These are phyloP conservation scores for Lordiphosa clarofinis DNA, from an alignment of 1,140 invertebrate genomes.

Conservation along the genomic window DNA sequence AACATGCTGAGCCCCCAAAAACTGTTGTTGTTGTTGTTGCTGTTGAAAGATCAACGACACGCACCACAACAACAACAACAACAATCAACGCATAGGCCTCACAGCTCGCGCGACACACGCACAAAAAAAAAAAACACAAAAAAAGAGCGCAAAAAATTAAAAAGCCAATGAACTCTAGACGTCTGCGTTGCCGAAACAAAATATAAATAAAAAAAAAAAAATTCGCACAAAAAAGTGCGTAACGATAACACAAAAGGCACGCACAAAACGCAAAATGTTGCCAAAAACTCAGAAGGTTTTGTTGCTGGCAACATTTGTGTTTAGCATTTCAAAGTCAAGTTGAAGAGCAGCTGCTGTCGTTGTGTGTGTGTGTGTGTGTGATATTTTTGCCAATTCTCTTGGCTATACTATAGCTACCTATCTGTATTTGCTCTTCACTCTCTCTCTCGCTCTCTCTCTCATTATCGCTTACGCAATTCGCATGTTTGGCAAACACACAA, in stretches of 20 bases:
- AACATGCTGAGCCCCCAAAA: slow-evolving; percentile 2
- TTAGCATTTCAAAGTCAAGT: slow-evolving; percentile 70
- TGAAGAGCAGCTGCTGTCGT: slow-evolving; percentile 51
- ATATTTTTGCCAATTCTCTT: slow-evolving; percentile 39
- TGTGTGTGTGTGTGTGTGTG: slow-evolving; percentile 7
- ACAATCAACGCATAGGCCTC: slow-evolving; percentile 43
- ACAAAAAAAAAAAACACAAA: slow-evolving; percentile 51
- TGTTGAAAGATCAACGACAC: slow-evolving; percentile 69
- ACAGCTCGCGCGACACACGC: slow-evolving; percentile 37
- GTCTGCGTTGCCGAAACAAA: slow-evolving; percentile 11
- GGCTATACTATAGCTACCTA: background rate
- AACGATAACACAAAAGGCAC: slow-evolving; percentile 30
- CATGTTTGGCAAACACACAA: slow-evolving; percentile 68
- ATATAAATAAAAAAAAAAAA: slow-evolving; percentile 12
- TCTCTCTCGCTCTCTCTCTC: slow-evolving; percentile 2
- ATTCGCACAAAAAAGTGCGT: slow-evolving; percentile 31
- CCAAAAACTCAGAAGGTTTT: slow-evolving; percentile 42
- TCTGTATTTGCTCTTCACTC: slow-evolving; percentile 18
- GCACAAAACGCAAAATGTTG: slow-evolving; percentile 51
- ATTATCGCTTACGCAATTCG: slow-evolving; percentile 60
- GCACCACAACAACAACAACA: slow-evolving; percentile 51
- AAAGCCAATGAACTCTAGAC: slow-evolving; percentile 59
- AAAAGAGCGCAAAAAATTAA: slow-evolving; percentile 24
- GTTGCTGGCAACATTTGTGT: slow-evolving; percentile 12
- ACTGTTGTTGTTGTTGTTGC: slow-evolving; percentile 23